Evolutionary conservation across 2,888 invertebrate genomes (phyloP).

Genomic region (Ferdinandea cuprea): DNA sequence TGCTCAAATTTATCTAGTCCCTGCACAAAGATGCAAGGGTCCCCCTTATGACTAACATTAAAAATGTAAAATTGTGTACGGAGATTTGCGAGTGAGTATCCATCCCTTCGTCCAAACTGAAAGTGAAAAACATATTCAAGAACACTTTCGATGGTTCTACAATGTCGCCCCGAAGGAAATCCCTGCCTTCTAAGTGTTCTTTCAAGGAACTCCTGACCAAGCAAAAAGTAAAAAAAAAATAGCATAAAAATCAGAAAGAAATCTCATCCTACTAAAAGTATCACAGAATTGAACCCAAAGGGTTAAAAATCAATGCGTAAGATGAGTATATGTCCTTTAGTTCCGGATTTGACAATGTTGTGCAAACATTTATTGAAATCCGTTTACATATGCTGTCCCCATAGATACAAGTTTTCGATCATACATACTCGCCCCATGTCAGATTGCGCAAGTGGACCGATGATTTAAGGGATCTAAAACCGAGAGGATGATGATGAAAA

Average conservation of each 20-base stretch:
- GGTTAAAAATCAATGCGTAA: conserved; percentile 69
- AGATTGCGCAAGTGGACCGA: conserved; percentile 32
- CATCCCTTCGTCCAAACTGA: not conserved
- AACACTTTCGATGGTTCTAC: conserved; percentile 48
- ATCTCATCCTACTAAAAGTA: conserved; percentile 35
- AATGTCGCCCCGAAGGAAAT: conserved; percentile 55
- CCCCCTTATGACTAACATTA: conserved; percentile 35
- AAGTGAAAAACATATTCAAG: conserved; percentile 22
- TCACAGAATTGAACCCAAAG: conserved; percentile 48
- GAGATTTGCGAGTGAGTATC: conserved; percentile 14
- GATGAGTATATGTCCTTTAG: conserved; percentile 17
- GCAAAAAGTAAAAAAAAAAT: conserved; percentile 37
- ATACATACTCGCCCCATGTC: not conserved
- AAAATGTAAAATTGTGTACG: conserved; percentile 26
- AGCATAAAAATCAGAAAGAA: too few species aligned
- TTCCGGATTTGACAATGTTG: conserved; percentile 60
- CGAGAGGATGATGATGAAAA: conserved; percentile 43
- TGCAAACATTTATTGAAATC: conserved; percentile 73
- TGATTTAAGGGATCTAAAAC: conserved; percentile 47
- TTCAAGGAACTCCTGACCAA: conserved; percentile 39
- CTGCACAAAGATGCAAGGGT: not conserved
- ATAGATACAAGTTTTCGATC: conserved; percentile 19
- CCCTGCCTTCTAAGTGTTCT: conserved; percentile 44
- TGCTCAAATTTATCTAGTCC: not conserved
- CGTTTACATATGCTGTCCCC: conserved; percentile 62